Evolutionary conservation across 2,113 vertebrate genomes (phyloP), one percentile per base, ranked within the genome.

Genomic region (Lophura nycthemera): DNA sequence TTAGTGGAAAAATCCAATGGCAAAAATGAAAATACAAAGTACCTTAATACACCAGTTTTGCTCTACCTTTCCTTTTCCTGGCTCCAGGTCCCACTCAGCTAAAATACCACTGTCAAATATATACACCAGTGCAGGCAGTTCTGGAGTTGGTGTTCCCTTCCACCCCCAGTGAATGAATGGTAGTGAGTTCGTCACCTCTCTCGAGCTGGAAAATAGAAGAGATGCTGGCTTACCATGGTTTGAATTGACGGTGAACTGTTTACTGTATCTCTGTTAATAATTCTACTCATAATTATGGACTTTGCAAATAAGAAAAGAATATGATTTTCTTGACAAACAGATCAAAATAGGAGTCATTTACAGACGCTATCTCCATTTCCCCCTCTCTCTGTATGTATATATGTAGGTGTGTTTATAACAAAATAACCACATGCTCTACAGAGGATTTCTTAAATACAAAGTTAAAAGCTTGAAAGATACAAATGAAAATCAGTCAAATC

Each of bases 131-230:
- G 2, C n/a, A 54, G 77, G 59, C 43, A 60, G 38, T 50, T 71
- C 1, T 17, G 50, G 63, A 32, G 3, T 8, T 77, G n/a, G 10
- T 15, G 36, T 90, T 83, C 43, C 30, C 43, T 60, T 47, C 5
- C 57, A 47, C 4, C 4, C 29, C 52, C 6, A 32, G 17, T 16
- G 45, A 65, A 67, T 0, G 1, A 84, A 77, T 32, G n/a, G 10
- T 65, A 77, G 17, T 0, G 2, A 67, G 29, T 85, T 59, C 79
- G 32, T 65, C 71, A 95, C 56, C 30, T 45, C 83, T 72, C 11
- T 32, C 30, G 11, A 8, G 14, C 3, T 42, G 56, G 30, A 57
- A 32, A 57, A 43, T 65, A 64, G 75, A 52, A 66, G 29, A 67
- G 60, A 34, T 6, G 11, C 25, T 59, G 50, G 25, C 20, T 67